These are phyloP conservation scores for Matsumyia berberina DNA, from an alignment of 2,888 invertebrate genomes.

Conservation along the genomic window DNA sequence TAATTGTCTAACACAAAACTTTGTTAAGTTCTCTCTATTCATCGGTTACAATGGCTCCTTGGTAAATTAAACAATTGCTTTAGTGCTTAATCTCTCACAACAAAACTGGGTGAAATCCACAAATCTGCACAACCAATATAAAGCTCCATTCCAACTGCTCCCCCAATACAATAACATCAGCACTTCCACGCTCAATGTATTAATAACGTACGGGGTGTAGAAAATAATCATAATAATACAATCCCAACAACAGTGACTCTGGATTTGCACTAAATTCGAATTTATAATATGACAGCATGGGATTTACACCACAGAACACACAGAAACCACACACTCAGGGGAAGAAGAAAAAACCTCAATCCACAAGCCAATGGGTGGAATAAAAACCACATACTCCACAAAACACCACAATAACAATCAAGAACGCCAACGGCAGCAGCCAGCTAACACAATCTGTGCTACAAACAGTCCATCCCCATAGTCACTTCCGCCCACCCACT, in stretches of 20 bases:
- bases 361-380: slow-evolving; percentile 6
- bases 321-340: slow-evolving; percentile 40
- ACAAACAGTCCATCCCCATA: slow-evolving; percentile 6
- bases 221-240: slow-evolving; percentile 59
- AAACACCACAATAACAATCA: slow-evolving; percentile 68
- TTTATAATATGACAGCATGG: slow-evolving; percentile 72
- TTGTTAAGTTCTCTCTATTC: not conserved
- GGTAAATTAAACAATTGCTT: slow-evolving; percentile 1
- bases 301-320: slow-evolving; percentile 29
- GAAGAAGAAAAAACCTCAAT: slow-evolving; percentile 28
- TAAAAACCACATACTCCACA: slow-evolving; percentile 64
- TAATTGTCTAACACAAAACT: no score
- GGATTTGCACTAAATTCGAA: slow-evolving; percentile 75
- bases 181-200: slow-evolving; percentile 20
- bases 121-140: not conserved
- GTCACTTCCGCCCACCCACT: slow-evolving; percentile 27
- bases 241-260: slow-evolving; percentile 60
- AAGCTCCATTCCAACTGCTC: not conserved
- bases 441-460: slow-evolving; percentile 16
- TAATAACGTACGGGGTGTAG: slow-evolving; percentile 20
- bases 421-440: slow-evolving; percentile 56
- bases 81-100: not conserved
- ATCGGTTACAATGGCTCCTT: not conserved
- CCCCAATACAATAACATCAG: not conserved
- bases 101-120: not conserved